Percentiles rank a stretch among this genome's conserved stretches.
Conservation (phyloP, 2,113 vertebrate species). For the Numida meleagris region DNA sequence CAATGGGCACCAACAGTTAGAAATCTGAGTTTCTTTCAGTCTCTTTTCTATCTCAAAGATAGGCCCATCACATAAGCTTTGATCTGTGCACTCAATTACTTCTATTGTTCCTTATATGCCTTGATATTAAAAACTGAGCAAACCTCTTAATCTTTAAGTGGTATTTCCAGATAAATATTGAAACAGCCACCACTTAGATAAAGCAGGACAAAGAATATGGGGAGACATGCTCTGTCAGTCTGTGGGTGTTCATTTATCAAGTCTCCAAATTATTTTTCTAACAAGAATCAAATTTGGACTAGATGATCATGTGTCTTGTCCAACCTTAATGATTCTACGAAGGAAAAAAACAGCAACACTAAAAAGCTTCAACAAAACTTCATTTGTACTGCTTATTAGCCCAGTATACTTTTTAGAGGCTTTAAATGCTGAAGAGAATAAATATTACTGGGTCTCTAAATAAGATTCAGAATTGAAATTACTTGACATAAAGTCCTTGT, state of each 20-base stretch:
- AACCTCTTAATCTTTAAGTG: not conserved
- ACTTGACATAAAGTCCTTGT: not conserved
- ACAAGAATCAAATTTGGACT: not conserved
- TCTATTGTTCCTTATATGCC: not conserved
- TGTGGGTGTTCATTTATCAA: not conserved
- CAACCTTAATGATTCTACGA: not conserved
- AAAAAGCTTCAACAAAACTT: not conserved
- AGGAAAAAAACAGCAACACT: not conserved
- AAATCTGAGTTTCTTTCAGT: not conserved
- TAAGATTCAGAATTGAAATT: not conserved
- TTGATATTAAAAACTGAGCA: not conserved
- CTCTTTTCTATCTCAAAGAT: not conserved
- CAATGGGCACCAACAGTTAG: not conserved
- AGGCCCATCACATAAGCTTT: not conserved
- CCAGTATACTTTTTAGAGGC: not conserved
- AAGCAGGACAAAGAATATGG: not conserved
- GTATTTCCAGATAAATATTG: not conserved
- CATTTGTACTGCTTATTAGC: not conserved
- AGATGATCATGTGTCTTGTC: not conserved
- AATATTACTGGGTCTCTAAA: not conserved
- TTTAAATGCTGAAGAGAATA: not conserved
- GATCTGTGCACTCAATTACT: fast-evolving
- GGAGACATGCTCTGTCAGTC: not conserved
- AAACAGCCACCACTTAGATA: not conserved
- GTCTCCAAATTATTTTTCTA: not conserved